Conservation (phyloP, 2,888 invertebrate species). For the Ectobius pallidus region DNA sequence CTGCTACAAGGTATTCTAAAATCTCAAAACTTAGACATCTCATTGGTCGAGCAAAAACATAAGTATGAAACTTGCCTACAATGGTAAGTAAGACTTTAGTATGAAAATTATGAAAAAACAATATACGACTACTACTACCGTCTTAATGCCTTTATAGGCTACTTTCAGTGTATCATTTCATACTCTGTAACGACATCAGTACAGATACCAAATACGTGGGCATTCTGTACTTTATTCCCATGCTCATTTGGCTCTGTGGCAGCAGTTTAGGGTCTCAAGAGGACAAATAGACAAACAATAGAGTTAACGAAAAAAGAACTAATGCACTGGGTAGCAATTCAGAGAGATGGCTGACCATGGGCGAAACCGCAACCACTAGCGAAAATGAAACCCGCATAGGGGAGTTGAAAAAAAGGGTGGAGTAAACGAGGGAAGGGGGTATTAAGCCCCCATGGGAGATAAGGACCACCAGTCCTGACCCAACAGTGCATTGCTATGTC, state of each 20-base stretch:
- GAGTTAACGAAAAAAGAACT: conserved; percentile 2
- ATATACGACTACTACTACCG: too few relatives aligned
- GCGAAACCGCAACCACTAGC: neutral
- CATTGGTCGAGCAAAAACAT: too few relatives aligned
- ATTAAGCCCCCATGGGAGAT: neutral
- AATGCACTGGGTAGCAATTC: neutral
- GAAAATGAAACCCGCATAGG: conserved; percentile 1
- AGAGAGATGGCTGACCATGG: neutral
- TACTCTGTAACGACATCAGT: too few relatives aligned
- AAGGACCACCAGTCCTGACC: neutral
- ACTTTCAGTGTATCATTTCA: too few relatives aligned
- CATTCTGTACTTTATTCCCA: neutral
- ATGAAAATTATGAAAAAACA: too few relatives aligned
- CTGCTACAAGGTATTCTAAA: too few relatives aligned
- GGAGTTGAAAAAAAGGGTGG: neutral
- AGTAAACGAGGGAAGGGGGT: neutral
- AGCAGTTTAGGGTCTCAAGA: neutral
- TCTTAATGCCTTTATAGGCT: too few relatives aligned
- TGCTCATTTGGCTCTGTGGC: neutral
- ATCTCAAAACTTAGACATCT: too few relatives aligned
- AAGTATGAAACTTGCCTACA: too few relatives aligned
- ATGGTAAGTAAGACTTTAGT: too few relatives aligned
- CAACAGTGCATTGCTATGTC: too few relatives aligned
- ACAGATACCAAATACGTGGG: too few relatives aligned
- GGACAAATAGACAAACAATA: conserved; percentile 17